Percentiles rank a stretch among this genome's conserved stretches.
Evolutionary conservation across 2,113 vertebrate species (phyloP).

Genomic region (Xyrauchen texanus): DNA sequence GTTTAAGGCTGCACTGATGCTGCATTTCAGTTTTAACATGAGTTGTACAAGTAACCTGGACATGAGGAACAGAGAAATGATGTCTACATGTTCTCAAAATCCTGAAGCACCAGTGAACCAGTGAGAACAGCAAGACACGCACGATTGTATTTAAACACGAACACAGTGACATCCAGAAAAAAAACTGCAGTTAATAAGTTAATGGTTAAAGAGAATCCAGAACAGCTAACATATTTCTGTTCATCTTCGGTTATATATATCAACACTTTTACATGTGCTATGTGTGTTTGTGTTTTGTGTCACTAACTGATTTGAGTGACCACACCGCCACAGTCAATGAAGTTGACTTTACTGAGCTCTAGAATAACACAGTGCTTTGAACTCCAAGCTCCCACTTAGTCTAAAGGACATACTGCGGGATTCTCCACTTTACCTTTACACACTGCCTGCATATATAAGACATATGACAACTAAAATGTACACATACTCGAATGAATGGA

Average conservation of each 20-base stretch:
- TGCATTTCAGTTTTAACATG: no score
- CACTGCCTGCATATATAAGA: constrained; percentile 22
- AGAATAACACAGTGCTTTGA: constrained; percentile 74
- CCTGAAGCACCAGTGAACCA: constrained; percentile 76
- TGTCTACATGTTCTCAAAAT: constrained; percentile 78
- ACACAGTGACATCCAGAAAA: constrained; percentile 1
- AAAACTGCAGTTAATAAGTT: not conserved
- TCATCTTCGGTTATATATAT: not conserved
- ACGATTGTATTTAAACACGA: not conserved
- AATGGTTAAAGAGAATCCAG: not conserved
- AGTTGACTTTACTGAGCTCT: constrained; percentile 78
- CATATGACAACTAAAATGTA: not conserved
- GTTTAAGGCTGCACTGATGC: no score
- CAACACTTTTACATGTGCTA: not conserved
- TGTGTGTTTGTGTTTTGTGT: not conserved
- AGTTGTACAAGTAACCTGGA: constrained; percentile 57
- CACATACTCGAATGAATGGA: not conserved
- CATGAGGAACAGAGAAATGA: constrained; percentile 66
- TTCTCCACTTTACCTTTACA: constrained; percentile 45
- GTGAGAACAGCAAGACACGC: constrained; percentile 3
- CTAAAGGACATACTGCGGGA: constrained; percentile 11
- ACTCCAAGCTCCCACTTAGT: constrained; percentile 25
- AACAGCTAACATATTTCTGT: constrained; percentile 11
- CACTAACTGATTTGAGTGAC: constrained; percentile 78
- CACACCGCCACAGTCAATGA: constrained; percentile 79